Base-by-base conservation (phyloP, 2,797 vertebrate genomes). In the Tenualosa thibaudeaui region DNA sequence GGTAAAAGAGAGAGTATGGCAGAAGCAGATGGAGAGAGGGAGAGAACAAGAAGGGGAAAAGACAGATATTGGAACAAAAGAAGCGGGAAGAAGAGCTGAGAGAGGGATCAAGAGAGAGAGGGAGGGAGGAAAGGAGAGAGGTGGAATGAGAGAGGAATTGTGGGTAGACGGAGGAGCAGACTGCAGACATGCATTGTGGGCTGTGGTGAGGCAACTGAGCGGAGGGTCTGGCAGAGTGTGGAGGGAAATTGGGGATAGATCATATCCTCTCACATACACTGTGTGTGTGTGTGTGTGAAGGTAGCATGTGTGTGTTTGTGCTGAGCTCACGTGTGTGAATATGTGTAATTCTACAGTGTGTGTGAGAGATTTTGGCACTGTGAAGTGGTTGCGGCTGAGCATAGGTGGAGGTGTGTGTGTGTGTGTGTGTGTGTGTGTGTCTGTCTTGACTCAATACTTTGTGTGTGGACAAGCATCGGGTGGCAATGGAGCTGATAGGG, bases 241-340 rank as follows among this genome's bases (percentile, higher is more conserved):
- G n/a, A 8, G 62, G 62, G 62, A 31, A 10, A 31, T 13, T 65
- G 10, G 24, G 62, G 62, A 13, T 65, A 26, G 62, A 65, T 65
- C 19, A 24, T 10, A 62, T 62, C n/a, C 58, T n/a, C 58, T 12
- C 5, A 22, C n/a, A 22, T 60, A 22, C n/a, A 54, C 13, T 75
- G 68, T 75, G 68, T 40, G 31, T 75, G 12, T 75, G 37, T 75
- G 26, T 71, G 65, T 71, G 26, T 31, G 65, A 3, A 31, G 65
- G 65, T 68, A 26, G 65, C 65, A 68, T 31, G 65, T 68, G 65
- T 68, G 68, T 75, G 68, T 5, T 75, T 40, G 26, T 75, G 15
- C 26, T 37, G 65, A 68, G 65, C 37, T 3, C 37, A 22, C 15
- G 12, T 31, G 10, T 31, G 65, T 71, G 37, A 40, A 43, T 75